phyloP scores from a whole-genome alignment of 1,140 invertebrate genomes.

The Phocides pigmalion region DNA sequence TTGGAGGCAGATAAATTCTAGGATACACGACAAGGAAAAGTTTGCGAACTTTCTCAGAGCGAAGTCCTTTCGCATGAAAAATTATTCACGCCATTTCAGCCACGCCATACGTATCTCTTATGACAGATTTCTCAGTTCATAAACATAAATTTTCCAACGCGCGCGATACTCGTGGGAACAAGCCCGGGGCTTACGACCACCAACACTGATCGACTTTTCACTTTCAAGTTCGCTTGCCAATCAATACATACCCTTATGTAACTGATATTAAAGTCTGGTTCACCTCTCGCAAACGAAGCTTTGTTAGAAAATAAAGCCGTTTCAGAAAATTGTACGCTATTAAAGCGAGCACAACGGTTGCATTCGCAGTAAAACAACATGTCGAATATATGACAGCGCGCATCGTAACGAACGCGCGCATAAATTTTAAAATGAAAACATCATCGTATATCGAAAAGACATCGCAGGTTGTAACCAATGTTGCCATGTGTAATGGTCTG shows the following conservation, averaged over 20 bases:
- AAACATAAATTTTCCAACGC: slow-evolving; percentile 80
- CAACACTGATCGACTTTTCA: slow-evolving; percentile 78
- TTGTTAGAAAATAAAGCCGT: slow-evolving; percentile 75
- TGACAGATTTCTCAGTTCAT: slow-evolving; percentile 82
- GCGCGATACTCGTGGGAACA: slow-evolving; percentile 79
- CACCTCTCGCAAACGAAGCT: slow-evolving; percentile 14
- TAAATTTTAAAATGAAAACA: slow-evolving; percentile 69
- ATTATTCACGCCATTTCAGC: slow-evolving; percentile 80
- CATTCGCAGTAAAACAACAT: slow-evolving; percentile 73
- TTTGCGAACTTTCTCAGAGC: slow-evolving; percentile 34
- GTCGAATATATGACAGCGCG: slow-evolving; percentile 52
- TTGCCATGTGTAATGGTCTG: slow-evolving; percentile 36
- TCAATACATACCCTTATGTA: slow-evolving; percentile 40
- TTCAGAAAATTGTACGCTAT: slow-evolving; percentile 77
- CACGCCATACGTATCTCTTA: slow-evolving; percentile 76
- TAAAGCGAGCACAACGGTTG: slow-evolving; percentile 60
- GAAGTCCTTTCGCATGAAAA: slow-evolving; percentile 68
- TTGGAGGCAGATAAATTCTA: not conserved
- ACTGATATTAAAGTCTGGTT: slow-evolving; percentile 43
- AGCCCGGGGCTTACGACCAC: slow-evolving; percentile 75
- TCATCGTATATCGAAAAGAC: slow-evolving; percentile 57
- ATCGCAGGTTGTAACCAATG: slow-evolving; percentile 41
- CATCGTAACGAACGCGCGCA: slow-evolving; percentile 49
- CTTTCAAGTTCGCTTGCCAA: slow-evolving; percentile 52
- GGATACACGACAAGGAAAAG: slow-evolving; percentile 16